phyloP scores from a whole-genome alignment of 1,140 invertebrate species.

The Neodiprion lecontei region DNA sequence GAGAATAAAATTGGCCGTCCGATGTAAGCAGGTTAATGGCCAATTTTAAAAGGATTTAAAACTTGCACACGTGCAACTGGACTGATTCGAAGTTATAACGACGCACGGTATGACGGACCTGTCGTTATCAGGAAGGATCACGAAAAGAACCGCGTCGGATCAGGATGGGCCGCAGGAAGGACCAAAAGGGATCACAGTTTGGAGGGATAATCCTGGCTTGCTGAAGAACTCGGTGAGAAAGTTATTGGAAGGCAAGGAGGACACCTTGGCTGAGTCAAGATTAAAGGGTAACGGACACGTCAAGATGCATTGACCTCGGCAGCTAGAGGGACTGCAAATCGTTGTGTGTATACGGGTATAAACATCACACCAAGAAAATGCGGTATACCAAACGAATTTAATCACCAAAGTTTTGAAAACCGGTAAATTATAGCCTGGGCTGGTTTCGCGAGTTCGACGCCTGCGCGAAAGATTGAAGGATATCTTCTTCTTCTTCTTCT shows the following conservation, averaged over 20 bases:
- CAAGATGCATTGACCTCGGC: too few relatives aligned
- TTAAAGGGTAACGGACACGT: conserved; percentile 29
- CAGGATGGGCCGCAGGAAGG: neutral
- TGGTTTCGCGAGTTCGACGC: neutral
- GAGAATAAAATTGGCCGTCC: too few relatives aligned
- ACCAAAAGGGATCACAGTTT: neutral
- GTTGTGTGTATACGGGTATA: too few relatives aligned
- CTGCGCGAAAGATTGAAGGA: neutral
- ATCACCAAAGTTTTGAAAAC: neutral
- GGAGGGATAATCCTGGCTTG: neutral
- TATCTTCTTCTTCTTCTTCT: neutral
- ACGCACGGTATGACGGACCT: neutral
- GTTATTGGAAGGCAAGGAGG: neutral
- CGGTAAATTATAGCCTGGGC: neutral
- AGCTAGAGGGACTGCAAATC: too few relatives aligned
- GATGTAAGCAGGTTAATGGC: neutral
- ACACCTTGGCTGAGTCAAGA: conserved; percentile 20
- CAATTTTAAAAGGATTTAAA: too few relatives aligned
- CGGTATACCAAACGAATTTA: too few relatives aligned
- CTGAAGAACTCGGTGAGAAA: neutral
- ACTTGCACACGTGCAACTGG: neutral
- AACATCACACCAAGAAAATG: too few relatives aligned
- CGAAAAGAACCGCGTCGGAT: neutral
- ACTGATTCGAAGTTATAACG: neutral
- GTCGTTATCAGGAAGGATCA: neutral